Percentiles rank a stretch among this genome's conserved stretches.
These are phyloP conservation scores for Galbula dea DNA, from an alignment of 2,113 vertebrate species.

Conservation along the genomic window DNA sequence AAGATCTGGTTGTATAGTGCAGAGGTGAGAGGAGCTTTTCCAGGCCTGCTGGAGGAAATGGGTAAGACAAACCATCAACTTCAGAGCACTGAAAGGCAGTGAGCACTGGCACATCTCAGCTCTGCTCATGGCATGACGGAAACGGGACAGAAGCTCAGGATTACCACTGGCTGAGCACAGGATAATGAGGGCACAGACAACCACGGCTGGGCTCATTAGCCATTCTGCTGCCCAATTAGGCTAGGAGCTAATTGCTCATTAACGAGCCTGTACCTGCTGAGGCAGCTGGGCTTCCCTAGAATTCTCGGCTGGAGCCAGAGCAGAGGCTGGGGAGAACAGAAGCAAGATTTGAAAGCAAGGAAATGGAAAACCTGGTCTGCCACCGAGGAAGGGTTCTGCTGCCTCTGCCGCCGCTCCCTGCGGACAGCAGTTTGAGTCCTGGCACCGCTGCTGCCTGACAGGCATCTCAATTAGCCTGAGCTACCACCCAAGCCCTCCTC, in stretches of 20 bases:
- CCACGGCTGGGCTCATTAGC: constrained; percentile 54
- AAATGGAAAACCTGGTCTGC: constrained; percentile 24
- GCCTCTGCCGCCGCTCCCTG: constrained; percentile 16
- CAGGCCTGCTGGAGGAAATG: background rate
- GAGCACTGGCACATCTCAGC: background rate
- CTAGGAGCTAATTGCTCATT: constrained; percentile 70
- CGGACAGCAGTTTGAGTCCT: constrained; percentile 12
- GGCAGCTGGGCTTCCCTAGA: constrained; percentile 63
- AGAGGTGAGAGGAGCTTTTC: background rate
- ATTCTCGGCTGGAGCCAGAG: background rate
- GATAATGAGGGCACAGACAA: constrained; percentile 57
- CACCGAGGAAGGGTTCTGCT: background rate
- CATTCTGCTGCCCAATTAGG: constrained; percentile 71
- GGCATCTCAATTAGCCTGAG: background rate
- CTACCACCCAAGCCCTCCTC: background rate
- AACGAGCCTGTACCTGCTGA: constrained; percentile 55
- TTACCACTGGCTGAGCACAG: constrained; percentile 42
- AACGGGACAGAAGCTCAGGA: constrained; percentile 22
- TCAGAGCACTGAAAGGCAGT: rapidly evolving
- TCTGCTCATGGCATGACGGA: background rate
- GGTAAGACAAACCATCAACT: background rate
- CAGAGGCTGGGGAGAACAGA: constrained; percentile 25
- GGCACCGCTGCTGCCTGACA: background rate
- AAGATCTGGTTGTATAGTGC: background rate
- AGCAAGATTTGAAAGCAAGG: background rate